Evolutionary conservation across 2,888 invertebrate species (phyloP), one percentile per base, ranked within the genome.

Genomic region (Caenorhabditis afra): DNA sequence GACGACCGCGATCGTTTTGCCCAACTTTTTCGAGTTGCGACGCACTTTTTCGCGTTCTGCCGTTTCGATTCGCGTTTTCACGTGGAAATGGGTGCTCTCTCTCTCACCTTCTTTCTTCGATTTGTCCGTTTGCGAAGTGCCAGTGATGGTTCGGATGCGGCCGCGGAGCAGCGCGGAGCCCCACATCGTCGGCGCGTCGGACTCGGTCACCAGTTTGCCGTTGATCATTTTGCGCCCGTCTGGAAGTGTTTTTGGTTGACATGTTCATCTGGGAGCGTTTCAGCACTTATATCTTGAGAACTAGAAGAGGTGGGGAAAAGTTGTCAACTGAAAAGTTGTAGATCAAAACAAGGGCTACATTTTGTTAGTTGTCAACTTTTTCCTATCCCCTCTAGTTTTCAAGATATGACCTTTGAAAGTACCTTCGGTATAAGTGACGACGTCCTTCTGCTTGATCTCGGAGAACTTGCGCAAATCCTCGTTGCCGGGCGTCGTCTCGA

Each of bases 201-300:
- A 53, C 18, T 68, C 68, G 11, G 47, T 52, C 12, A 74, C 78
- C 0, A 74, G 61, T 59, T 82, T 82, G 14, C 84, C 84, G 53
- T 84, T 81, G 29, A 84, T 75, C 55, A 84, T 45, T 70, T 82
- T 81, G n/a, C 84, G 62, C 14, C 84, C 84, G 66, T 84, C 83
- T 81, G 65, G n/a, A n/a, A n/a, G n/a, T n/a, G n/a, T n/a, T n/a
- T n/a, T n/a, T n/a, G n/a, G n/a, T n/a, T n/a, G n/a, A n/a, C n/a
- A n/a, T n/a, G n/a, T n/a, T n/a, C n/a, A n/a, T n/a, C n/a, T n/a
- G n/a, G n/a, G n/a, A n/a, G n/a, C n/a, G n/a, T n/a, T n/a, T n/a
- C n/a, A n/a, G n/a, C n/a, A n/a, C n/a, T n/a, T 5, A 29, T 29
- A 29, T 29, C 29, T 29, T 7, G 3, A 7, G 7, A 29, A 29